Conservation (phyloP, 30 jellyfish, hydroid and myxozoan species). For the Aurelia aurita complex sp. Pacific region DNA sequence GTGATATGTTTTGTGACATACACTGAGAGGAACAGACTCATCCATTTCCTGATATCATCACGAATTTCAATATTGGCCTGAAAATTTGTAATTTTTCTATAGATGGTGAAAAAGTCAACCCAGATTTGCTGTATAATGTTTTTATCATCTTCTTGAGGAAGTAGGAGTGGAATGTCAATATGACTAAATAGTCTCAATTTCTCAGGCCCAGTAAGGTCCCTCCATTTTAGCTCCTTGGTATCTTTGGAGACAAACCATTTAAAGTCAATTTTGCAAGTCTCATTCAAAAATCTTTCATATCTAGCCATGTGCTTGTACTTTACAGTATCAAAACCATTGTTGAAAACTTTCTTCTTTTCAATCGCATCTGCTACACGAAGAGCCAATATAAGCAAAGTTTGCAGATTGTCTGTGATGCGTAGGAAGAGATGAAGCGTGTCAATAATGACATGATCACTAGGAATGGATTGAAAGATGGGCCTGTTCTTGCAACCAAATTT, state of each 20-base stretch:
- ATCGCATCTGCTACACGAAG: constrained; percentile 15
- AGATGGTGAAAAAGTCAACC: constrained; percentile 16
- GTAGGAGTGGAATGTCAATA: constrained; percentile 1
- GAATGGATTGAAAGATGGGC: constrained; percentile 20
- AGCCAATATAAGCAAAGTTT: constrained; percentile 2
- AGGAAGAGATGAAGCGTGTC: constrained; percentile 39
- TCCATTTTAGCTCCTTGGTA: background rate
- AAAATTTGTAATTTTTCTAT: background rate
- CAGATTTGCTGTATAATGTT: constrained; percentile 15
- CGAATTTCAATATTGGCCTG: background rate
- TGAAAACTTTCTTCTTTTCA: background rate
- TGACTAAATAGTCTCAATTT: constrained; percentile 9
- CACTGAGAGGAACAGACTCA: background rate
- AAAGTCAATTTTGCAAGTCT: background rate
- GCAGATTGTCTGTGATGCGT: constrained; percentile 14
- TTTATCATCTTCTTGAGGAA: constrained; percentile 4
- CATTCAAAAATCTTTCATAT: constrained; percentile 17
- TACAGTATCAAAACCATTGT: background rate
- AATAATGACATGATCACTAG: constrained; percentile 20
- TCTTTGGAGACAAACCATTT: constrained; percentile 14
- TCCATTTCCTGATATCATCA: background rate
- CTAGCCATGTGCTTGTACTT: constrained; percentile 15
- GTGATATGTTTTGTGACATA: constrained; percentile 23
- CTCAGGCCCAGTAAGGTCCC: constrained; percentile 53
- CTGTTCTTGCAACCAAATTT: constrained; percentile 17